Percentiles rank a stretch among this genome's conserved stretches.
phyloP scores from a whole-genome alignment of 2,113 vertebrate genomes.

The Poeciliopsis turrubarensis region DNA sequence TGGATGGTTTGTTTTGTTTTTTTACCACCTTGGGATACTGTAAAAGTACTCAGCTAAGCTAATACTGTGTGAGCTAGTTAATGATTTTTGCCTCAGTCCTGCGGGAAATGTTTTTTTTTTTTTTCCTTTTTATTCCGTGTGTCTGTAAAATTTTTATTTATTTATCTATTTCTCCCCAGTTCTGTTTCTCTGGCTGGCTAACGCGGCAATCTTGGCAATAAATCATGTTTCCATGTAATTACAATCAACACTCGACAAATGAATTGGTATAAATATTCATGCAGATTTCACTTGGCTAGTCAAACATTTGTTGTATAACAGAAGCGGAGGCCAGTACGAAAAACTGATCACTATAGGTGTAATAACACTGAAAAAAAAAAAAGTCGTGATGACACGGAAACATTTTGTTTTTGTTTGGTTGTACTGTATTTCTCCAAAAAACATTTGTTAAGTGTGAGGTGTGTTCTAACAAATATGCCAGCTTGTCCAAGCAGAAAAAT shows the following conservation, averaged over 20 bases:
- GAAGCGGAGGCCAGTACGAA: constrained; percentile 66
- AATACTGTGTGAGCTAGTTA: constrained; percentile 5
- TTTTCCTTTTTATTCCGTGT: constrained; percentile 23
- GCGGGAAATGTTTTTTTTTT: constrained; percentile 26
- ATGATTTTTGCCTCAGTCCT: constrained; percentile 49
- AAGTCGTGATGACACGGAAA: constrained; percentile 65
- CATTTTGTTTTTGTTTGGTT: constrained; percentile 43
- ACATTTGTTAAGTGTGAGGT: constrained; percentile 45
- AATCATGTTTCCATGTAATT: constrained; percentile 83
- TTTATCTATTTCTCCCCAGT: constrained; percentile 61
- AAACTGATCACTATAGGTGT: constrained; percentile 52
- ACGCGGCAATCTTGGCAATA: constrained; percentile 77
- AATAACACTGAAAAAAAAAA: constrained; percentile 66
- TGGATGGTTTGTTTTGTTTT: constrained; percentile 13
- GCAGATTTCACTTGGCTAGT: constrained; percentile 79
- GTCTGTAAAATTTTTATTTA: constrained; percentile 57
- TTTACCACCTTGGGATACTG: constrained; percentile 14
- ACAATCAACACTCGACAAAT: constrained; percentile 82
- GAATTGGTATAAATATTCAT: constrained; percentile 82
- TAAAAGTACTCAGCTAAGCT: constrained; percentile 30
- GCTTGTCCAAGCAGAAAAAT: constrained; percentile 22
- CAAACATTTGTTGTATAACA: constrained; percentile 82
- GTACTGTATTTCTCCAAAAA: constrained; percentile 25
- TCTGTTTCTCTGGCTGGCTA: constrained; percentile 66
- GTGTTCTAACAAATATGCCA: constrained; percentile 35